Evolutionary conservation across 2,888 invertebrate genomes (phyloP).

Genomic region (Tipula helvola): DNA sequence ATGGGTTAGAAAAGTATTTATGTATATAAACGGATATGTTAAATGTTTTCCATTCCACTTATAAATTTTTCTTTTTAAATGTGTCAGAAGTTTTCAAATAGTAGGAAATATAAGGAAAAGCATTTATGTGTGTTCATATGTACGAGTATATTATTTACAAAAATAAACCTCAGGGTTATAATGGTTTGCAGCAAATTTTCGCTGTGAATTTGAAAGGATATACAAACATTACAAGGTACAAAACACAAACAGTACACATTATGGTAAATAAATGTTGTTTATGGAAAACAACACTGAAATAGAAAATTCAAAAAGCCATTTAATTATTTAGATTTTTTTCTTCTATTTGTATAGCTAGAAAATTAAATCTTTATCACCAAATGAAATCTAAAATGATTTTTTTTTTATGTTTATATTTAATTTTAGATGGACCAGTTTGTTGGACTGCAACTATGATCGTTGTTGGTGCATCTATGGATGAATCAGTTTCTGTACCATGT

Average conservation of each 20-base stretch:
- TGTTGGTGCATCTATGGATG: slow-evolving; percentile 75
- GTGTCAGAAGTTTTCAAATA: not conserved
- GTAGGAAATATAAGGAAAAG: not conserved
- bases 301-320: not conserved
- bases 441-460: slow-evolving; percentile 56
- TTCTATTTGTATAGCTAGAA: not conserved
- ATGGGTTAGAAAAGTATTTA: not conserved
- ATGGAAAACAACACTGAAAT: not conserved
- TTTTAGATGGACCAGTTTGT: slow-evolving; percentile 73
- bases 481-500: slow-evolving; percentile 67
- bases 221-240: not conserved
- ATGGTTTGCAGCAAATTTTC: not conserved
- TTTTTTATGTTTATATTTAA: slow-evolving; percentile 9
- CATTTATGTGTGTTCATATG: not conserved
- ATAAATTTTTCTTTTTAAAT: not conserved
- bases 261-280: not conserved
- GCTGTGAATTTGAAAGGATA: not conserved
- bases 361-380: not conserved
- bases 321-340: not conserved
- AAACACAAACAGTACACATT: not conserved
- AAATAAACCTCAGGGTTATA: not conserved
- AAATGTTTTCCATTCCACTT: not conserved
- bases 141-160: not conserved
- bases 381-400: not conserved
- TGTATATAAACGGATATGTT: not conserved